A percentile compares a stretch with the other conserved stretches of the same genome.
phyloP scores from a whole-genome alignment of 2,797 vertebrate species.

The Tokudaia tokunoshimensis region DNA sequence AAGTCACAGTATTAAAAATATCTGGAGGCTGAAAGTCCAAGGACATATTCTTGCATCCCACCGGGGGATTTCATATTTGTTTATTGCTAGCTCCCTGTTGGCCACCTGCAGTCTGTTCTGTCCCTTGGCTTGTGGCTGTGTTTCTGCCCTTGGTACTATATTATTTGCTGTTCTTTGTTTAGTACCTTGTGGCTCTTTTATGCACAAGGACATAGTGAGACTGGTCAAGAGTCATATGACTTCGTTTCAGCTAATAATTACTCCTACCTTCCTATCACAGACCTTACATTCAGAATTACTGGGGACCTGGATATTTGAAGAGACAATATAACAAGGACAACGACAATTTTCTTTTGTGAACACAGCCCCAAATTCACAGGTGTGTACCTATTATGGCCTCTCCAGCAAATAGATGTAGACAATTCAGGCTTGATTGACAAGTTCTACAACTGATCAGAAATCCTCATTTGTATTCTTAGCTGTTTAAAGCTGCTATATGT shows the following conservation, averaged over 20 bases:
- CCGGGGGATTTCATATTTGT: not conserved
- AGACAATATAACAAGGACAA: not conserved
- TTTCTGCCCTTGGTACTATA: not conserved
- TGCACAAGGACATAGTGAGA: not conserved
- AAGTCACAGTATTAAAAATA: no score
- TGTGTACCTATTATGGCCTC: not conserved
- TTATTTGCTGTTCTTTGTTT: not conserved
- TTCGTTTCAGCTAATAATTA: not conserved
- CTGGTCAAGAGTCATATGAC: not conserved
- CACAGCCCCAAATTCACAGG: not conserved
- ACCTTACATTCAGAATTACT: not conserved
- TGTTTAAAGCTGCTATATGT: not conserved
- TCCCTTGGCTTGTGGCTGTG: not conserved
- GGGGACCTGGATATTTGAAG: not conserved
- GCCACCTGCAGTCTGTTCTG: no score
- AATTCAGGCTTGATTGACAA: not conserved
- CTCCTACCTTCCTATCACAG: not conserved
- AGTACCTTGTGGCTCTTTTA: not conserved
- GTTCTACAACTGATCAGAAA: not conserved
- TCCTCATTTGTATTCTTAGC: not conserved
- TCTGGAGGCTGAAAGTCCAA: not conserved
- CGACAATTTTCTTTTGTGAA: not conserved
- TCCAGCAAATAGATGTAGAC: not conserved
- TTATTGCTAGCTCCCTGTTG: not conserved
- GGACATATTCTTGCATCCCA: no score